Evolutionary conservation across 2,888 invertebrate species (phyloP).

Genomic region (Nomada fucata): DNA sequence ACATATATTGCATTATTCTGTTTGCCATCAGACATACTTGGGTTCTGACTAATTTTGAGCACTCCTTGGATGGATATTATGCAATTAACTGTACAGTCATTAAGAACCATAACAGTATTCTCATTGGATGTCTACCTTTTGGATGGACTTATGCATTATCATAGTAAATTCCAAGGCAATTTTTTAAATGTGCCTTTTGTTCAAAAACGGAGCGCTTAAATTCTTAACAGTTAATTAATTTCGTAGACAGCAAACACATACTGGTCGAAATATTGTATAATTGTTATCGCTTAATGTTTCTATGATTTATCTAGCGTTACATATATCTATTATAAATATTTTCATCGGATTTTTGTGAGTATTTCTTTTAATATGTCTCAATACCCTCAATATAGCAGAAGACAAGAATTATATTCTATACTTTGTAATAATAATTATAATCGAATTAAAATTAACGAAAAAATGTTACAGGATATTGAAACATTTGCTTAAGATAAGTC

Average conservation of each 20-base stretch:
- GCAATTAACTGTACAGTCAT: conserved; percentile 50
- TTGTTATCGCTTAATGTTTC: conserved; percentile 45
- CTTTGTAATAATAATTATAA: conserved; percentile 30
- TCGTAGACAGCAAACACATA: conserved; percentile 58
- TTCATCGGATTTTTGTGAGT: conserved; percentile 33
- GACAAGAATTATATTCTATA: conserved; percentile 12
- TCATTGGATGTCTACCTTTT: conserved; percentile 46
- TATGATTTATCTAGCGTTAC: conserved; percentile 6
- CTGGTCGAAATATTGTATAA: conserved; percentile 55
- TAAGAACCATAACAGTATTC: conserved; percentile 45
- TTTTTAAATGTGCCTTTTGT: conserved; percentile 36
- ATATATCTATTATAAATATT: conserved; percentile 37
- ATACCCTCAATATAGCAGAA: conserved; percentile 30
- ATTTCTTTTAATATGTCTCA: conserved; percentile 10
- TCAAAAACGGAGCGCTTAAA: conserved; percentile 49
- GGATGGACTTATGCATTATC: conserved; percentile 63
- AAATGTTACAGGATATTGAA: conserved; percentile 7
- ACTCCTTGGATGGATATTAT: conserved; percentile 65
- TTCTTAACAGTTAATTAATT: conserved; percentile 44
- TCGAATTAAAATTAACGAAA: neutral
- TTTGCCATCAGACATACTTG: conserved; percentile 55
- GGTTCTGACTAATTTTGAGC: conserved; percentile 59
- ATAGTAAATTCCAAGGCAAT: conserved; percentile 51
- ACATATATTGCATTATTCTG: conserved; percentile 41
- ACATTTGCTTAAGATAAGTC: neutral